Conservation (phyloP, 2,797 vertebrate genomes). For the Xiphorhynchus erythropygius region DNA sequence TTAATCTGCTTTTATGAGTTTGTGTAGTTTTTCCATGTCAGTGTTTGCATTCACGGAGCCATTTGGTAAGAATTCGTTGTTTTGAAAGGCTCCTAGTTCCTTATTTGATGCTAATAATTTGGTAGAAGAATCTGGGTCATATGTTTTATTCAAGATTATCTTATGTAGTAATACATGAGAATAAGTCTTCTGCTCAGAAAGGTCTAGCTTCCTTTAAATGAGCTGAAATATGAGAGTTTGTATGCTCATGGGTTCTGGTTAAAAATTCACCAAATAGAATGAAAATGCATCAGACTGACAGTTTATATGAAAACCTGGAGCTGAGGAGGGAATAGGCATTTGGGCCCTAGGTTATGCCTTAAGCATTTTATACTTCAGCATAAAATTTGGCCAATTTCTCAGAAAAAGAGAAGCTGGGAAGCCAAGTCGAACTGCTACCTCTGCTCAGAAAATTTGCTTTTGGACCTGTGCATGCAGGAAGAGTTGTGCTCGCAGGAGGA, state of each 20-base stretch:
- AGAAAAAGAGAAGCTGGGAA: background rate
- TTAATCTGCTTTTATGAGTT: background rate
- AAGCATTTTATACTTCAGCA: background rate
- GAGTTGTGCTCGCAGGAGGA: background rate
- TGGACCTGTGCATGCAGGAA: background rate
- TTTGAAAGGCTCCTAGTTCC: background rate
- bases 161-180: fast-evolving
- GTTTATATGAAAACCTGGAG: background rate
- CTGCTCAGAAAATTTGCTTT: background rate
- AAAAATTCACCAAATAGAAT: background rate
- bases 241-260: background rate
- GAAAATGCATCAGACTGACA: background rate
- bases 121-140: background rate
- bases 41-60: background rate
- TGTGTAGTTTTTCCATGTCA: background rate
- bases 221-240: background rate
- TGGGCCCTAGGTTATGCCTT: background rate
- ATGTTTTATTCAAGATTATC: background rate
- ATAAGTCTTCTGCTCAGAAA: background rate
- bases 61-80: background rate
- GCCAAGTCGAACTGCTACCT: background rate
- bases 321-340: background rate
- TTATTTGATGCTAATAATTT: background rate
- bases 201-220: background rate
- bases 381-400: background rate